Base-by-base conservation (phyloP, 1,140 invertebrate genomes). In the Scaptodrosophila lebanonensis region DNA sequence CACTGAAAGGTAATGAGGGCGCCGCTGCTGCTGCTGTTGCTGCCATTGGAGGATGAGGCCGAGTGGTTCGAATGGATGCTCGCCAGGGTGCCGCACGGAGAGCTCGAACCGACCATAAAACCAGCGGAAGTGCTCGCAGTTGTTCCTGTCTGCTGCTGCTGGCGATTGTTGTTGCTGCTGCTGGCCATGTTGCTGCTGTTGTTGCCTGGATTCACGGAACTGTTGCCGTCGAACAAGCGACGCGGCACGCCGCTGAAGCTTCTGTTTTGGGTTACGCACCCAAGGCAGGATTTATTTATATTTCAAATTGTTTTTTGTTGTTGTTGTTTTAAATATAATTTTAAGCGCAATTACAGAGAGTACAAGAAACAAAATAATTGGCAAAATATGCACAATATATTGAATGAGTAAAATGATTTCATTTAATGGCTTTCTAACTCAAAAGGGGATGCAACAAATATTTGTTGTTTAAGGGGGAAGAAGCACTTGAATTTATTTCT, bases 241-340 rank as follows among this genome's bases (percentile, higher is more conserved):
- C 86, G 77, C 27, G 84, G 84, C 48, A 87, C 83, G 45, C 86
- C 85, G 48, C 75, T 84, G 35, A 86, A 71, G 61, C 70, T 79
- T 72, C 83, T 85, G 70, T 25, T 58, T 48, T n/a, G n/a, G n/a
- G n/a, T n/a, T n/a, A n/a, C n/a, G n/a, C n/a, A n/a, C n/a, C n/a
- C n/a, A n/a, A n/a, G n/a, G n/a, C n/a, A n/a, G 61, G 22, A 29
- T 43, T 54, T 30, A 44, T 22, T 45, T 67, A 30, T 47, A 29
- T 22, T 11, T 29, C 63, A 12, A 39, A 52, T 66, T 69, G 63
- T 47, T 61, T 43, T 6, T 49, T 64, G 20, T 30, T 33, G 25
- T 65, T 18, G 29, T 49, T 42, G n/a, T 32, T 53, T 51, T 22
- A 36, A 16, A 53, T 52, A n/a, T n/a, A n/a, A n/a, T 43, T 40